phyloP scores from a whole-genome alignment of 1,140 invertebrate species.

The Dendrolimus punctatus region DNA sequence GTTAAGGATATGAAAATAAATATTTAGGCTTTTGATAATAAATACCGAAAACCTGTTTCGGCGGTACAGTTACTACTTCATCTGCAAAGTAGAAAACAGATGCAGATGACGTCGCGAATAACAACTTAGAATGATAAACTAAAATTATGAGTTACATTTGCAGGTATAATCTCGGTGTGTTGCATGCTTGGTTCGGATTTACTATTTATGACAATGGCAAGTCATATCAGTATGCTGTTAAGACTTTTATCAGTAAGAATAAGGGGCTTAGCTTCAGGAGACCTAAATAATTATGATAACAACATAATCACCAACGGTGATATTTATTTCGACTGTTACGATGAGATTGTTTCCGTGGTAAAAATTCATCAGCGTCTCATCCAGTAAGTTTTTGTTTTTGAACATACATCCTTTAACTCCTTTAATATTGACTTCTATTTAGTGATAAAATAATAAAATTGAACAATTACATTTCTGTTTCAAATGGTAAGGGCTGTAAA shows the following conservation, averaged over 20 bases:
- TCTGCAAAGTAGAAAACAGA: too few species aligned
- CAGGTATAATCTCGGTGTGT: slow-evolving; percentile 43
- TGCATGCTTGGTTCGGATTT: slow-evolving; percentile 53
- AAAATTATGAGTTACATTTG: not conserved
- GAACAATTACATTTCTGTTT: too few species aligned
- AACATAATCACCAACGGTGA: too few species aligned
- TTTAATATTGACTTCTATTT: too few species aligned
- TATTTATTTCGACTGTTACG: slow-evolving; percentile 22
- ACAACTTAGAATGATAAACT: not conserved
- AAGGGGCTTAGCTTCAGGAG: slow-evolving; percentile 20
- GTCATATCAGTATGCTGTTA: slow-evolving; percentile 53
- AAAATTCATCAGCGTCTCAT: slow-evolving; percentile 55
- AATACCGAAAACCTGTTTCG: too few species aligned
- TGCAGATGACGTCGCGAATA: too few species aligned
- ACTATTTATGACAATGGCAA: slow-evolving; percentile 56
- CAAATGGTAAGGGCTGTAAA: too few species aligned
- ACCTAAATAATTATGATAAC: not conserved
- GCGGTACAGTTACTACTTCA: too few species aligned
- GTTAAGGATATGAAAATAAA: too few species aligned
- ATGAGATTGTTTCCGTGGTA: slow-evolving; percentile 36
- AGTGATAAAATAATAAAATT: too few species aligned
- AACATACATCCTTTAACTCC: too few species aligned
- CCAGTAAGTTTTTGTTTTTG: slow-evolving; percentile 21
- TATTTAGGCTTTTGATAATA: too few species aligned
- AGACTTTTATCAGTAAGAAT: slow-evolving; percentile 46